These are phyloP conservation scores for Henricia sp. DNA, from an alignment of 53 echinoderm and acorn worm species.

Conservation along the genomic window DNA sequence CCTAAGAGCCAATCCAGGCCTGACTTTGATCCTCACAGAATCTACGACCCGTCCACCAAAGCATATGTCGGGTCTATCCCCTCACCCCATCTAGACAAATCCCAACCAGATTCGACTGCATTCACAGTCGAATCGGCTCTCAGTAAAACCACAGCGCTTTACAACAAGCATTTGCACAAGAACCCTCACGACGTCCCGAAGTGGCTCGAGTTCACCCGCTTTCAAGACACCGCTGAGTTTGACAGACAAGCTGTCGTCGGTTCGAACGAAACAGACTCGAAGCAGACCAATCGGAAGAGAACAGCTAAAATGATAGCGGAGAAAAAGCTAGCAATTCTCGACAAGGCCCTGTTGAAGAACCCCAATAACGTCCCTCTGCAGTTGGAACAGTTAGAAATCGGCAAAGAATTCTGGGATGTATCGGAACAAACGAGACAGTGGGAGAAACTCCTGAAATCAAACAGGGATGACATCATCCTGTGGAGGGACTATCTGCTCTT, in stretches of 20 bases:
- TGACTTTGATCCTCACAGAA: slow-evolving; percentile 70
- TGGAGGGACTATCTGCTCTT: slow-evolving; percentile 88
- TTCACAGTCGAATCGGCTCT: slow-evolving; percentile 2
- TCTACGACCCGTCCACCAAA: slow-evolving; percentile 74
- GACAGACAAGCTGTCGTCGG: neutral
- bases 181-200: slow-evolving; percentile 76
- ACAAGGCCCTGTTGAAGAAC: slow-evolving; percentile 82
- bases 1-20: neutral
- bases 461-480: slow-evolving; percentile 66
- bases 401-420: slow-evolving; percentile 74
- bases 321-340: slow-evolving; percentile 88
- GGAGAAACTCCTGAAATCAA: slow-evolving; percentile 71
- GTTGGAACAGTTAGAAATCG: slow-evolving; percentile 81
- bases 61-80: slow-evolving; percentile 24
- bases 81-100: neutral
- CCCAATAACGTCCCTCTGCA: slow-evolving; percentile 72
- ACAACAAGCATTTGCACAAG: slow-evolving; percentile 77
- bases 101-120: neutral
- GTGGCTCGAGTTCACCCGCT: slow-evolving; percentile 87
- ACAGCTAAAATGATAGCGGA: slow-evolving; percentile 60
- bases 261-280: neutral
- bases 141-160: slow-evolving; percentile 60
- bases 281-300: slow-evolving; percentile 50
- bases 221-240: slow-evolving; percentile 77
- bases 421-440: slow-evolving; percentile 69